Evolutionary conservation across 1,140 invertebrate genomes (phyloP).

Genomic region (Brachystomella parvula): DNA sequence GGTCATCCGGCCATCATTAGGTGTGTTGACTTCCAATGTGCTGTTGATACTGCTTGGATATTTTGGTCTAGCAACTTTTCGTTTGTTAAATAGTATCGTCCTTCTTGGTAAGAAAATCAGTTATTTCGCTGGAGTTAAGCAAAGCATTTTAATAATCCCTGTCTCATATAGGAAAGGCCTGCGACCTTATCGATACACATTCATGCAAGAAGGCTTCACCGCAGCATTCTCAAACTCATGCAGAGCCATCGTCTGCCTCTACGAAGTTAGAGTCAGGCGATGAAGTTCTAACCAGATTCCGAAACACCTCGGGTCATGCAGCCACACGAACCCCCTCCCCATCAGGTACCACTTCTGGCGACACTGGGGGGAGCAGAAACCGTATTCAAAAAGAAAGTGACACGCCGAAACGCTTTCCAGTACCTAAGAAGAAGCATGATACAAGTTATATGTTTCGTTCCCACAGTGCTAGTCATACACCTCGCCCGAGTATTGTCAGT

Average conservation of each 20-base stretch:
- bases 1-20: constrained; percentile 62
- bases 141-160: no score
- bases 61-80: constrained; percentile 67
- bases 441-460: constrained; percentile 4
- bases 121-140: no score
- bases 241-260: no score
- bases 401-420: neutral
- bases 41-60: constrained; percentile 66
- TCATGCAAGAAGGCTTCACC: constrained; percentile 14
- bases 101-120: constrained; percentile 61
- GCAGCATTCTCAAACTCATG: neutral
- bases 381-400: constrained; percentile 6
- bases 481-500: constrained; percentile 23
- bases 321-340: constrained; percentile 26
- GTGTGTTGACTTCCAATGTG: constrained; percentile 52
- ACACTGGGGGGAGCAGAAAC: neutral
- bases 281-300: constrained; percentile 10
- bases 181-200: constrained; percentile 71
- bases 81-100: constrained; percentile 76
- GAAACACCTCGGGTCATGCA: constrained; percentile 23
- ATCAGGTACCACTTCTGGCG: neutral
- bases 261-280: neutral
- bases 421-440: constrained; percentile 11
- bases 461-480: constrained; percentile 26
- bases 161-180: constrained; percentile 50